A percentile compares a stretch with the other conserved stretches of the same genome.
phyloP scores from a whole-genome alignment of 2,113 vertebrate species.

The Forbesichthys agassizii region DNA sequence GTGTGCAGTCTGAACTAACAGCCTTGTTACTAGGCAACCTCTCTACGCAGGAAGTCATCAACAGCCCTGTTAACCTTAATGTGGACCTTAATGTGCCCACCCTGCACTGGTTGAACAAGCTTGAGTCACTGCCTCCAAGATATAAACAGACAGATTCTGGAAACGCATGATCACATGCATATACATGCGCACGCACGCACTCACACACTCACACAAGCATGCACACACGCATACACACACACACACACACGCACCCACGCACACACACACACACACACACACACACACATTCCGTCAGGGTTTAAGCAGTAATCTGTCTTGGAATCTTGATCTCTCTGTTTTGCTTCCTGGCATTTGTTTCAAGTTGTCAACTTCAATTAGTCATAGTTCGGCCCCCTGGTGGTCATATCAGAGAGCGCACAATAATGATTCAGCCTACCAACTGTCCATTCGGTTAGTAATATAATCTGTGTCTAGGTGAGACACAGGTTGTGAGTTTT shows the following conservation, averaged over 20 bases:
- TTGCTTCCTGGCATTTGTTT: slow-evolving; percentile 33
- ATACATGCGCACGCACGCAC: not conserved
- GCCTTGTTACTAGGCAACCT: too few species aligned
- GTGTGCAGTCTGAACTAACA: too few species aligned
- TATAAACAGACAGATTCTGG: too few species aligned
- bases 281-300: slow-evolving; percentile 52
- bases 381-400: slow-evolving; percentile 9
- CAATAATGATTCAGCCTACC: too few species aligned
- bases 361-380: slow-evolving; percentile 47
- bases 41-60: too few species aligned
- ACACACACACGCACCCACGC: not conserved
- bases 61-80: too few species aligned
- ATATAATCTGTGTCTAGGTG: not conserved
- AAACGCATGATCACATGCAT: too few species aligned
- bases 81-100: too few species aligned
- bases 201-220: not conserved
- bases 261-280: slow-evolving; percentile 19
- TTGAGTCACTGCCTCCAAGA: too few species aligned
- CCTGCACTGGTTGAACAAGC: too few species aligned
- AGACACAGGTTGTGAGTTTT: too few species aligned
- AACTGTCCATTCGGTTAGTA: not conserved
- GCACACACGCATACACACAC: not conserved
- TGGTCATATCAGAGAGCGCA: not conserved
- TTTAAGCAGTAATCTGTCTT: slow-evolving; percentile 70
- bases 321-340: slow-evolving; percentile 65